Evolutionary conservation across 1,140 invertebrate species (phyloP).

Genomic region (Eurosta solidaginis): DNA sequence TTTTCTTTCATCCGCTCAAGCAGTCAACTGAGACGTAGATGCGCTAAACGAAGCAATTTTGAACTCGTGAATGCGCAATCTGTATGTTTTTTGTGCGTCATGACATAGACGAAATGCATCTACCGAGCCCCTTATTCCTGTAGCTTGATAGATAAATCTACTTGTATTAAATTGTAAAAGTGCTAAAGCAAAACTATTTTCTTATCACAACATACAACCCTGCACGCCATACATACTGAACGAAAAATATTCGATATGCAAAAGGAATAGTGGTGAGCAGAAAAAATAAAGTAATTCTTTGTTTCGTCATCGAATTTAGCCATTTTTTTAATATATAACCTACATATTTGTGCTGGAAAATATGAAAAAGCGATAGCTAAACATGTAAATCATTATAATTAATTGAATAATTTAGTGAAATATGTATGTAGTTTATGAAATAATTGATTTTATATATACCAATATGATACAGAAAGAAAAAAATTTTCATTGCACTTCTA

Average conservation of each 20-base stretch:
- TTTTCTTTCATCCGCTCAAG: too few relatives aligned
- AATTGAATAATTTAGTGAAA: slow-evolving; percentile 4
- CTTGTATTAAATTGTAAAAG: too few relatives aligned
- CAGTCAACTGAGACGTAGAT: too few relatives aligned
- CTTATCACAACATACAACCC: slow-evolving; percentile 6
- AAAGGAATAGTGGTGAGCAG: slow-evolving; percentile 26
- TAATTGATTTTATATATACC: not conserved
- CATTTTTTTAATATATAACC: slow-evolving; percentile 6
- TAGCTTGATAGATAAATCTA: too few relatives aligned
- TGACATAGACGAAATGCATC: too few relatives aligned
- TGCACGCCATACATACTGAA: slow-evolving; percentile 3
- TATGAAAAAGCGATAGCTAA: not conserved
- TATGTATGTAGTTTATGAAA: not conserved
- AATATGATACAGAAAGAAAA: not conserved
- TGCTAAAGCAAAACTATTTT: too few relatives aligned
- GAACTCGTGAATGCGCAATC: too few relatives aligned
- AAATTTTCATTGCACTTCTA: slow-evolving; percentile 5
- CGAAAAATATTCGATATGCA: not conserved
- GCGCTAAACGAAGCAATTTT: too few relatives aligned
- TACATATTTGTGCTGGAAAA: not conserved
- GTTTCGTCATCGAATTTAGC: slow-evolving; percentile 16
- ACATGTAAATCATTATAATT: not conserved
- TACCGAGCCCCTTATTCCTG: too few relatives aligned
- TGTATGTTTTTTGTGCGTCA: too few relatives aligned
- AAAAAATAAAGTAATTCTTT: slow-evolving; percentile 23